Evolutionary conservation across 2,113 vertebrate genomes (phyloP).

Genomic region (Burhinus bistriatus): DNA sequence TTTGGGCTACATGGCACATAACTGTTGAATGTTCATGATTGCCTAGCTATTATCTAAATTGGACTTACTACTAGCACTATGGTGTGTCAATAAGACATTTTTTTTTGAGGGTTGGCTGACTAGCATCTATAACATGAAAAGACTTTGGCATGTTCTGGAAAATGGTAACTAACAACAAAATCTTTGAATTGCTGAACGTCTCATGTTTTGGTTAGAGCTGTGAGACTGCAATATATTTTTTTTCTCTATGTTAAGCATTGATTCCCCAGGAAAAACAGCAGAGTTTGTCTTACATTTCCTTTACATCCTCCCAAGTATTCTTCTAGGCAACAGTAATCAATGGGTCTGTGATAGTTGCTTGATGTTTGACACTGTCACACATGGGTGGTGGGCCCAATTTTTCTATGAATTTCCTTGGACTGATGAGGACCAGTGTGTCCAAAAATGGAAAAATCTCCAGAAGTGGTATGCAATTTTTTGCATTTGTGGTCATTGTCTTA

Average conservation of each 20-base stretch:
- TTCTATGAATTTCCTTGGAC: not conserved
- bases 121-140: not conserved
- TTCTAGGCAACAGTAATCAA: not conserved
- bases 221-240: not conserved
- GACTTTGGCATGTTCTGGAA: not conserved
- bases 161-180: not conserved
- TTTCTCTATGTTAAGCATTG: not conserved
- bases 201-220: not conserved
- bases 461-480: not conserved
- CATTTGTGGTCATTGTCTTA: not conserved
- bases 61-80: not conserved
- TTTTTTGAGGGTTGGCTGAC: not conserved
- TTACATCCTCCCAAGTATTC: not conserved
- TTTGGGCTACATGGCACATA: not conserved
- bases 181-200: not conserved
- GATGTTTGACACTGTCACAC: rapidly evolving
- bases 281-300: not conserved
- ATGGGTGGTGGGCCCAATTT: not conserved
- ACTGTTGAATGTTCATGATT: not conserved
- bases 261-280: not conserved
- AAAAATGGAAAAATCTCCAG: not conserved
- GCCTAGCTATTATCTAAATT: not conserved
- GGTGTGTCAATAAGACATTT: not conserved
- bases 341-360: not conserved
- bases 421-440: not conserved